Base-by-base conservation (phyloP, 2,113 vertebrate species). In the Mirza zaza region DNA sequence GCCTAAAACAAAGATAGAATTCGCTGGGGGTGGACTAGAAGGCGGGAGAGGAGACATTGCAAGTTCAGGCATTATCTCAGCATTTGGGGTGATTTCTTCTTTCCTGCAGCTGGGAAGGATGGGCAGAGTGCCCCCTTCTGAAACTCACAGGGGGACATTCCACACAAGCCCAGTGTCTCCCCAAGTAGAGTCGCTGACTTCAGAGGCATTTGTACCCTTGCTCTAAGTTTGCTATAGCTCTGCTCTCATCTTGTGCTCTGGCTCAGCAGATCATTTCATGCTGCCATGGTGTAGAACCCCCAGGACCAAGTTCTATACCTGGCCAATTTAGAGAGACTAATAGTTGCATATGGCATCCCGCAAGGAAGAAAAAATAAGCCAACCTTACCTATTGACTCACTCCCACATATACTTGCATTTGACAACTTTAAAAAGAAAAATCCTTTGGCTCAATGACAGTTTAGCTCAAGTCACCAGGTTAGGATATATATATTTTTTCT, bases 1-100 rank as follows among this genome's bases (percentile, higher is more conserved):
- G 80, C 68, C 94, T 90, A 79, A 98, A 96, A 96, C 95, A 98
- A 97, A 97, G 97, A 97, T 97, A 97, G 93, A 97, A 95, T 87
- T 96, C 71, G 75, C 77, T 93, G 95, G 95, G 95, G 96, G 94
- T 93, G 87, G 90, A 92, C 61, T 32, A 65, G 63, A 86, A 97
- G 93, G 84, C 32, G 0, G 87, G 36, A 92, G 57, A 82, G 76
- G 93, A 94, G 87, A 89, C 70, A 63, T 4, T 36, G 79, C 91
- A 93, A 97, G 96, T 94, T 93, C 76, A 94, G 93, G 96, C 93
- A 95, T 97, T 98, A 94, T 97, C 96, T 98, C 96, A 96, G 71
- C 50, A 80, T 88, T 93, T 68, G 3, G 70, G 83, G 79, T 52
- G 68, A 92, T 94, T 96, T 93, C 67, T 98, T 95, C 70, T 96